Evolutionary conservation across 64 coral and sea anemone species (phyloP), one percentile per base, ranked within the genome.

Genomic region (Anthopleura sola): DNA sequence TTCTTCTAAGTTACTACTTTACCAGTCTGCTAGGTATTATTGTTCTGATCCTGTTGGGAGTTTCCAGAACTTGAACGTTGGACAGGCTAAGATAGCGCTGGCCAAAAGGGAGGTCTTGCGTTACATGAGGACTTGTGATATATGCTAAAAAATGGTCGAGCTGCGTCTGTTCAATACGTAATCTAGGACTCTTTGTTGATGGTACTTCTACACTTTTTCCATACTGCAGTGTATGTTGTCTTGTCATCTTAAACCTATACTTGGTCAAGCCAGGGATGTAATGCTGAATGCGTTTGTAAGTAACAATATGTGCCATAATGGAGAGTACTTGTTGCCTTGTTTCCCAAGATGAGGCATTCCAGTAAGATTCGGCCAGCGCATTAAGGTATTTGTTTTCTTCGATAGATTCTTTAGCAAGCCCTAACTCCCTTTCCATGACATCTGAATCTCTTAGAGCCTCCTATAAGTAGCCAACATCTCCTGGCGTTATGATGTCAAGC

Each of bases 381-480:
- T 89, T 36, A 4, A 89, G 87, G 50, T 89, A 89, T 50, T 83
- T 89, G 49, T 44, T 36, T 33, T 89, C 87, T 71, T 89, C 87
- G 21, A 15, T 37, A 5, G 58, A 62, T 38, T 50, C 37, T 71
- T 83, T 53, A 28, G 31, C 54, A 29, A 82, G 66, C 24, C 87
- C 56, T 19, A 88, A 78, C 81, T 68, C 87, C 78, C 66, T 82
- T 37, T 88, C 87, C 21, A 89, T 56, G 4, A 31, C 31, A 74
- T 80, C 79, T 9, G 87, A 83, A 24, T 83, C 69, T 83, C 39
- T 75, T 8, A 89, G 34, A 32, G 87, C 87, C 60, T 89, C 87
- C 87, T 78, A 83, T 23, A 88, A 37, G 38, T 82, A 82, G 54
- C 78, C 40, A 64, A 38, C 87, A 48, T 88, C 87, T 49, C 78